These are phyloP conservation scores for Drosophila falleni DNA, from an alignment of 2,888 invertebrate genomes.

Conservation along the genomic window DNA sequence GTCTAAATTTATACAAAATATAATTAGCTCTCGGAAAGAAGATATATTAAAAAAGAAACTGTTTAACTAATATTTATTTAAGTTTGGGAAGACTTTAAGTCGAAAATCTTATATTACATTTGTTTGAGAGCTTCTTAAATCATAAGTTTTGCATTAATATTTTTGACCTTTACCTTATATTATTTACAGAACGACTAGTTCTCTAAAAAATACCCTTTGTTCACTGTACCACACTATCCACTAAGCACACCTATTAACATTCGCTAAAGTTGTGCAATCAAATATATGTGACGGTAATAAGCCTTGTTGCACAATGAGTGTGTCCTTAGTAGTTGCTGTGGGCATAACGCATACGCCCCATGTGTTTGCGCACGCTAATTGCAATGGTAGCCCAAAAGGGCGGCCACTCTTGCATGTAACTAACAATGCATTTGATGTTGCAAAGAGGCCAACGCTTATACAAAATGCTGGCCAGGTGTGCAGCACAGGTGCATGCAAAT, in stretches of 20 bases:
- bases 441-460: slow-evolving; percentile 28
- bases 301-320: neutral
- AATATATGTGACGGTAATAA: slow-evolving; percentile 20
- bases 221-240: neutral
- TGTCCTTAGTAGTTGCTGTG: neutral
- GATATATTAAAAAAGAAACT: neutral
- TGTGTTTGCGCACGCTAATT: slow-evolving; percentile 51
- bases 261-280: slow-evolving; percentile 15
- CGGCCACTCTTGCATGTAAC: slow-evolving; percentile 34
- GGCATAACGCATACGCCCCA: slow-evolving; percentile 58
- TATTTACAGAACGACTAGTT: neutral
- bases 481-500: slow-evolving; percentile 43
- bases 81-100: neutral
- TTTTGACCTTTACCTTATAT: neutral
- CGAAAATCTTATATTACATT: too few relatives aligned
- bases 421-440: slow-evolving; percentile 47
- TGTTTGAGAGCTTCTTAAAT: neutral
- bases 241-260: slow-evolving; percentile 14
- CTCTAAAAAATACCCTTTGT: neutral
- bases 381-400: slow-evolving; percentile 31
- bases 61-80: neutral
- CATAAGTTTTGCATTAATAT: neutral
- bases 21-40: neutral
- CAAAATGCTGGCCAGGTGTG: slow-evolving; percentile 48
- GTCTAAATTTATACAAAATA: neutral